phyloP scores from a whole-genome alignment of 2,113 vertebrate genomes.

The Notothenia coriiceps region DNA sequence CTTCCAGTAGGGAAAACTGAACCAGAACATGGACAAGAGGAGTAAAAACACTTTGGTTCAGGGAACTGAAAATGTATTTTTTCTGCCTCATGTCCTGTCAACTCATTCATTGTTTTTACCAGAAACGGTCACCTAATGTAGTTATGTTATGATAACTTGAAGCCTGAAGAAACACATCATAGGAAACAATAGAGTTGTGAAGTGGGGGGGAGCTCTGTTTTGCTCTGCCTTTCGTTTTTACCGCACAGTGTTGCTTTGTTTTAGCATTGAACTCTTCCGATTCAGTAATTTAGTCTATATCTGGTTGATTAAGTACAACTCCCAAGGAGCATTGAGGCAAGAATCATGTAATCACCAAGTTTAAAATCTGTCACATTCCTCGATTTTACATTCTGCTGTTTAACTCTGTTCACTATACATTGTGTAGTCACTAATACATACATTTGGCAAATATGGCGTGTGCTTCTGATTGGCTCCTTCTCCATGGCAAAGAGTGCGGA shows the following conservation, averaged over 20 bases:
- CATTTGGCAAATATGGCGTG: neutral
- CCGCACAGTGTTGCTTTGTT: neutral
- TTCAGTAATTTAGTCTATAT: neutral
- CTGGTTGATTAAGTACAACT: neutral
- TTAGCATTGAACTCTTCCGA: neutral
- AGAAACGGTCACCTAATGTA: slow-evolving; percentile 22
- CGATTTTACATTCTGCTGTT: neutral
- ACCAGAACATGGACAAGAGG: slow-evolving; percentile 36
- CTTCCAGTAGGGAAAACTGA: slow-evolving; percentile 68
- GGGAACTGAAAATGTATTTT: slow-evolving; percentile 48
- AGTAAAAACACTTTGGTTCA: slow-evolving; percentile 53
- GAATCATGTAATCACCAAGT: neutral
- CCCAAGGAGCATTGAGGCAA: neutral
- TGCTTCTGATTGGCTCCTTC: neutral
- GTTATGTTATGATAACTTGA: slow-evolving; percentile 41
- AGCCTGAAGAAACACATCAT: slow-evolving; percentile 63
- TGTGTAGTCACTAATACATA: neutral
- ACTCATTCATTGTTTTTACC: slow-evolving; percentile 51
- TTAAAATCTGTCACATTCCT: neutral
- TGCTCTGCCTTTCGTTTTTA: neutral
- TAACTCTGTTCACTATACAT: neutral
- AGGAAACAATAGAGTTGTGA: slow-evolving; percentile 59
- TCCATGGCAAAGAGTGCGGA: neutral
- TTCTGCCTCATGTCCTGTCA: slow-evolving; percentile 56
- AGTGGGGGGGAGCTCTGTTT: slow-evolving; percentile 13